These are phyloP conservation scores for Oasisia sp. DNA, from an alignment of 2,888 invertebrate species.

Conservation along the genomic window DNA sequence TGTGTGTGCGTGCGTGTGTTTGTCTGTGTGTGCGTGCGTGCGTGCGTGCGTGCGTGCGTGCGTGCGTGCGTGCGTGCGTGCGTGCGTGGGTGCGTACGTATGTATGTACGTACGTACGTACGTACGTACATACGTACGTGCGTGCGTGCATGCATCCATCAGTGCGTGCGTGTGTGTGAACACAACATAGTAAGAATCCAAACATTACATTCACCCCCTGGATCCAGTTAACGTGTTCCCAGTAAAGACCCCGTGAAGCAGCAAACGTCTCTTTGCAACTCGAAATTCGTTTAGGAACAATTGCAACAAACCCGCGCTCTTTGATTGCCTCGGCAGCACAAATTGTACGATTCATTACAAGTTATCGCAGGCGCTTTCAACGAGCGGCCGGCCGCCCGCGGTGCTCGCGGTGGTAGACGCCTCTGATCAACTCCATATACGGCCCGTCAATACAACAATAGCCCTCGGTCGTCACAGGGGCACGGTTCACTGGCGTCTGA, in stretches of 20 bases:
- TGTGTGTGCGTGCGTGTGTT: too few relatives aligned
- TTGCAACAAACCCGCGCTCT: background rate
- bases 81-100: too few relatives aligned
- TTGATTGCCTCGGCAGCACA: background rate
- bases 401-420: background rate
- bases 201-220: background rate
- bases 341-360: slow-evolving; percentile 1
- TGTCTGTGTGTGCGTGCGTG: too few relatives aligned
- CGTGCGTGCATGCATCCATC: too few relatives aligned
- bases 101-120: too few relatives aligned
- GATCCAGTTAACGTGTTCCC: background rate
- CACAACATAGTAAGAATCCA: background rate
- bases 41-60: too few relatives aligned
- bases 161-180: background rate
- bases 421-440: background rate
- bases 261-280: background rate
- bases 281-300: background rate
- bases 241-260: background rate
- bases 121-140: too few relatives aligned
- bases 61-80: too few relatives aligned
- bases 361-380: background rate
- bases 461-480: background rate
- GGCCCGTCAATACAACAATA: background rate
- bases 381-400: background rate
- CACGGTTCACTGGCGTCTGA: background rate